A percentile compares a stretch with the other conserved stretches of the same genome.
Evolutionary conservation across 2,113 vertebrate species (phyloP).

Genomic region (Vulpes ferrilata): DNA sequence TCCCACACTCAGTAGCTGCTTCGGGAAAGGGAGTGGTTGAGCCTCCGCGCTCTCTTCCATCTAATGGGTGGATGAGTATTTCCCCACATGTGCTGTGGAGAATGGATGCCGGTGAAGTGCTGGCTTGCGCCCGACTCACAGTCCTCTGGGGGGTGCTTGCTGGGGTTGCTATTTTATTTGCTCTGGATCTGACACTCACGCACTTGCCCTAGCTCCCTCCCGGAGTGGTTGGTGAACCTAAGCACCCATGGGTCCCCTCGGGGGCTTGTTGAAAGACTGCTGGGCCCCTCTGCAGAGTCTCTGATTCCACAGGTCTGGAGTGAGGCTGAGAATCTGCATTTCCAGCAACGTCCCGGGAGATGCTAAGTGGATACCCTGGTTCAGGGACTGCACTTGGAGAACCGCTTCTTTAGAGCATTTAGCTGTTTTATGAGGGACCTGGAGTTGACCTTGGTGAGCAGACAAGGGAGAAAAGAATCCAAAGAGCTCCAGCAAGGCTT

Average conservation of each 20-base stretch:
- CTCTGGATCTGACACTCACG: background rate
- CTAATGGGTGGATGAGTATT: background rate
- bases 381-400: too few species aligned
- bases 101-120: background rate
- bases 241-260: fast-evolving
- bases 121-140: fast-evolving
- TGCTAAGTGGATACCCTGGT: fast-evolving
- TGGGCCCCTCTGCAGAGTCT: background rate
- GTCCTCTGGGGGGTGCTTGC: background rate
- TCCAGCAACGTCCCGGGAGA: background rate
- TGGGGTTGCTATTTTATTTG: background rate
- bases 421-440: background rate
- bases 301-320: background rate
- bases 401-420: fast-evolving
- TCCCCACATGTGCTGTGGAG: background rate
- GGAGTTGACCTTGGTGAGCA: background rate
- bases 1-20: background rate
- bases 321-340: background rate
- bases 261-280: background rate
- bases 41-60: background rate
- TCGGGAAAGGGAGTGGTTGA: background rate
- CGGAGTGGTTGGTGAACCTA: background rate
- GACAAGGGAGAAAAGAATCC: fast-evolving
- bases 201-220: background rate
- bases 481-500: background rate